phyloP scores from a whole-genome alignment of 2,113 vertebrate species.

The Tympanuchus pallidicinctus region DNA sequence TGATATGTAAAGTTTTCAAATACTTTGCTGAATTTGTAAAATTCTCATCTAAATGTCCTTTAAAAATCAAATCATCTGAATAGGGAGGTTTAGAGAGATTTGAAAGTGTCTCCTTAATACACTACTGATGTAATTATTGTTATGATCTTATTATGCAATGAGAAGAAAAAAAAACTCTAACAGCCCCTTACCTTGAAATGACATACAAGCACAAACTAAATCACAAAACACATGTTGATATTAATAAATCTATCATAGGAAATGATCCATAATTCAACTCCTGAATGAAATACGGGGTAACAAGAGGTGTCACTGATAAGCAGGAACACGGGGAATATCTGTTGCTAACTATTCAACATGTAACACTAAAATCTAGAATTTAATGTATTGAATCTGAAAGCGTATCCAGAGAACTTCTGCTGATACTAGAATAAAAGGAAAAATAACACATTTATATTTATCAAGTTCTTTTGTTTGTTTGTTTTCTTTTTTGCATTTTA shows the following conservation, averaged over 20 bases:
- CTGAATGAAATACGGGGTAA: background rate
- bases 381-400: background rate
- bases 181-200: background rate
- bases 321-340: background rate
- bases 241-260: background rate
- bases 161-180: background rate
- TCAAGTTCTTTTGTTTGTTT: background rate
- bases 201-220: background rate
- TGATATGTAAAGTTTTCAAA: background rate
- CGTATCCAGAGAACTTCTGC: background rate
- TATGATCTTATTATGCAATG: background rate
- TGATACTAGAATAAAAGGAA: background rate
- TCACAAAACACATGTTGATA: background rate
- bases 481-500: background rate
- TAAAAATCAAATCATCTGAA: background rate
- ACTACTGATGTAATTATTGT: background rate
- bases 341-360: background rate
- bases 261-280: background rate
- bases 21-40: background rate
- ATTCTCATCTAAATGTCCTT: background rate
- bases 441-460: background rate
- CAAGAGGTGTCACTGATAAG: background rate
- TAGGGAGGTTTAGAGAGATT: background rate
- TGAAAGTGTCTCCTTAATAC: background rate
- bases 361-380: background rate